A percentile compares a stretch with the other conserved stretches of the same genome.
Evolutionary conservation across 2,797 vertebrate genomes (phyloP).

Genomic region (Nannoperca obscura): DNA sequence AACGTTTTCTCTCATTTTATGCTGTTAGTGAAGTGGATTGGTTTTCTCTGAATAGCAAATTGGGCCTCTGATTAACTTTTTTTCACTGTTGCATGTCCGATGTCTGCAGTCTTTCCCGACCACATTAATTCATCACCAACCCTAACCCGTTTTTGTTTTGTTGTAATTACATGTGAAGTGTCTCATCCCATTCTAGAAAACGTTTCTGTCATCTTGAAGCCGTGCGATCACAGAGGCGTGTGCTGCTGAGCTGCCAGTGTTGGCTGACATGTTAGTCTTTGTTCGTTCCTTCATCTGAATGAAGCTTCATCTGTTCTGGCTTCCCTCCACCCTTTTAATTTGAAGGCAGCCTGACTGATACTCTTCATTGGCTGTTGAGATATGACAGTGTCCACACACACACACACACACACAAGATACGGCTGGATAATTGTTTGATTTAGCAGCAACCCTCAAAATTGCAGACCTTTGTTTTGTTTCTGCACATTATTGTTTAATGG

Average conservation of each 20-base stretch:
- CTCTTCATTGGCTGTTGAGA: slow-evolving; percentile 66
- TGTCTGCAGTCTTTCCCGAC: slow-evolving; percentile 12
- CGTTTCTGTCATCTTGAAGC: slow-evolving; percentile 46
- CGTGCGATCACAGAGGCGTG: slow-evolving; percentile 49
- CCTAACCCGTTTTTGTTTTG: slow-evolving; percentile 33
- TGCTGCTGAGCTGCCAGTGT: slow-evolving; percentile 29
- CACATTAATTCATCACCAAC: slow-evolving; percentile 16
- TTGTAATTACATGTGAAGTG: slow-evolving; percentile 48
- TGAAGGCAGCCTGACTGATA: slow-evolving; percentile 64
- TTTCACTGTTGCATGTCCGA: not conserved
- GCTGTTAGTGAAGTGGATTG: not conserved
- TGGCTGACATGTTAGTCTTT: slow-evolving; percentile 70
- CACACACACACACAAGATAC: slow-evolving; percentile 8
- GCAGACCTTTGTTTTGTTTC: slow-evolving; percentile 18
- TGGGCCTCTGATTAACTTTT: slow-evolving; percentile 20
- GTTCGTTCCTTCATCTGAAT: slow-evolving; percentile 60
- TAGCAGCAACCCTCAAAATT: slow-evolving; percentile 15
- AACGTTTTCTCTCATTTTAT: not conserved
- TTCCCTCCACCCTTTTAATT: slow-evolving; percentile 71
- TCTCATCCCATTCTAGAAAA: slow-evolving; percentile 49
- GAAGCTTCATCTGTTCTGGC: slow-evolving; percentile 55
- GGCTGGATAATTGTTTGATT: slow-evolving; percentile 48
- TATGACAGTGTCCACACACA: slow-evolving; percentile 44
- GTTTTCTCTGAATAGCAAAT: slow-evolving; percentile 45
- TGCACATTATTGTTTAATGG: slow-evolving; percentile 15